Percentiles rank a stretch among this genome's conserved stretches.
Evolutionary conservation across 30 jellyfish, hydroid and myxozoan species (phyloP).

Genomic region (Aurelia sp.): DNA sequence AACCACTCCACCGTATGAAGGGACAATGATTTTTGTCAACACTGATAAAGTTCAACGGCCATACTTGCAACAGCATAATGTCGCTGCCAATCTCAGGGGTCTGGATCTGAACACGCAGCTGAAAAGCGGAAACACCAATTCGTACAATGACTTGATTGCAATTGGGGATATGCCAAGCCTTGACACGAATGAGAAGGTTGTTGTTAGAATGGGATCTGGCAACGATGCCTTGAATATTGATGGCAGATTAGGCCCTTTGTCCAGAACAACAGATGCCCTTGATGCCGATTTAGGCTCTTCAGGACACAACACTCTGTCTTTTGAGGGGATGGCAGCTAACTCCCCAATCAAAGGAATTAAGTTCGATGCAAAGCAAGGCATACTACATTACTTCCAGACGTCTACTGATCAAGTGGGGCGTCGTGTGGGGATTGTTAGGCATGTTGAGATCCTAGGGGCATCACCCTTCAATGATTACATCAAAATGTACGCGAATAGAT

Average conservation of each 20-base stretch:
- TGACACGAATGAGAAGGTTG: constrained; percentile 4
- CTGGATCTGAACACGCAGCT: neutral
- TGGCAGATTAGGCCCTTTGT: constrained; percentile 2
- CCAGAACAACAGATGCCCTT: constrained; percentile 10
- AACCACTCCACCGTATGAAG: neutral
- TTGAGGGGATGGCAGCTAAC: neutral
- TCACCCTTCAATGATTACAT: constrained; percentile 17
- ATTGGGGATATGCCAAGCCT: constrained; percentile 19
- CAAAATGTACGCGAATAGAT: constrained; percentile 8
- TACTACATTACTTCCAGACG: neutral
- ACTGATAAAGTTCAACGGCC: constrained; percentile 16
- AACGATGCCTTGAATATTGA: constrained; percentile 28
- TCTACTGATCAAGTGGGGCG: neutral
- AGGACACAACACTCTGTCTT: constrained; percentile 23
- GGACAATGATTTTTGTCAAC: constrained; percentile 2
- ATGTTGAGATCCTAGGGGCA: constrained; percentile 13
- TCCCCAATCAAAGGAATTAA: constrained; percentile 12
- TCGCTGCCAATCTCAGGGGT: constrained; percentile 5
- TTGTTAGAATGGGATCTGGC: constrained; percentile 18
- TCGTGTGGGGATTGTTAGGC: constrained; percentile 8
- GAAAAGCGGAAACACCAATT: neutral
- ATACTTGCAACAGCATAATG: neutral
- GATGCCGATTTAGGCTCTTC: constrained; percentile 8
- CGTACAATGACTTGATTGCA: constrained; percentile 6
- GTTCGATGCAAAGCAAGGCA: neutral